Base-by-base conservation (phyloP, 2,113 vertebrate species). In the Saguinus imperator region DNA sequence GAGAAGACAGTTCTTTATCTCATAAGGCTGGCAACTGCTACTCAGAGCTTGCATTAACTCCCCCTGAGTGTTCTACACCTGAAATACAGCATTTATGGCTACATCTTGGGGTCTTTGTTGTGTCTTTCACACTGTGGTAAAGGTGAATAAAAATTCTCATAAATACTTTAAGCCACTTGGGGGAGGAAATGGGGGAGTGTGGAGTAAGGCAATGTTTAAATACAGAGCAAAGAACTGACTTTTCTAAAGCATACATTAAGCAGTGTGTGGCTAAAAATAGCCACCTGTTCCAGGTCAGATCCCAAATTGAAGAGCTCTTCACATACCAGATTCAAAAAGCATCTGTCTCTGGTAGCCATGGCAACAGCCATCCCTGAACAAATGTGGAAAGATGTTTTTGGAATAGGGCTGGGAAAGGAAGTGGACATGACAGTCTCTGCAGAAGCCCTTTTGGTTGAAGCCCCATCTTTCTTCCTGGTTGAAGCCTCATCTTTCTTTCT, bases 181-280 rank as follows among this genome's bases (percentile, higher is more conserved):
- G 68, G n/a, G 61, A 87, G 55, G 57, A 79, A 87, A 77, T 70
- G 27, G n/a, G 52, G 20, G 17, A 68, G 0, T 35, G 16, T 21
- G 2, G 52, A 68, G 58, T 91, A 95, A 89, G 48, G n/a, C 66
- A 68, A 80, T 81, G 57, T 55, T 91, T 92, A 91, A 96, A 87
- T 61, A 70, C 16, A 75, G 93, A 50, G 52, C n/a, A 43, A 93
- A 96, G 29, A 50, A 21, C 77, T 61, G 89, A 89, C 66, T 95
- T 95, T 70, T 88, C 57, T 82, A 72, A 95, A 48, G 76, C 76
- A 81, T 57, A 50, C 40, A 68, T 96, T 90, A 84, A 80, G 84
- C 72, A 73, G 73, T 21, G 1, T 91, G 55, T 90, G 89, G 66
- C 89, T 97, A 97, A 97, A 98, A 97, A 98, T 98, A 98, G 87